phyloP scores from a whole-genome alignment of 2,797 vertebrate species.

The Dipus sagitta region DNA sequence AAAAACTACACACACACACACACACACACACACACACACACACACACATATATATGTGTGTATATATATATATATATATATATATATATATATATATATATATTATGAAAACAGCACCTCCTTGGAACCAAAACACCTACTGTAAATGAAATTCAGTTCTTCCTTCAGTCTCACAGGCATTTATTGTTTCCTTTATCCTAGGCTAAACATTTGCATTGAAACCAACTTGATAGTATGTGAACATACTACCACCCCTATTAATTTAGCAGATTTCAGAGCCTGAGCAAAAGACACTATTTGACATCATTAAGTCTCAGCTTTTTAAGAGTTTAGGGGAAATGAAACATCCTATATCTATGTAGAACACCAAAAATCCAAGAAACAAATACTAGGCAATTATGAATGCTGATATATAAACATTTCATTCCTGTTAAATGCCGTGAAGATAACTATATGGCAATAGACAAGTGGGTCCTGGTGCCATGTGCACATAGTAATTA shows the following conservation, averaged over 20 bases:
- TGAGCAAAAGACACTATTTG: constrained; percentile 21
- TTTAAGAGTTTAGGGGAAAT: constrained; percentile 58
- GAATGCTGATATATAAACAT: constrained; percentile 57
- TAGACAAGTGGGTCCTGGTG: constrained; percentile 47
- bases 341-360: constrained; percentile 14
- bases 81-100: too few species aligned
- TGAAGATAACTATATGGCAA: constrained; percentile 50
- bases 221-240: constrained; percentile 36
- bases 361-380: constrained; percentile 28
- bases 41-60: too few species aligned
- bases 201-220: constrained; percentile 60
- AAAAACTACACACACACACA: constrained; percentile 45
- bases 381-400: constrained; percentile 22
- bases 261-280: constrained; percentile 56
- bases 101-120: constrained; percentile 37
- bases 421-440: constrained; percentile 54
- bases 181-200: constrained; percentile 58
- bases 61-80: background rate
- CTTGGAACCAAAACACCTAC: constrained; percentile 77
- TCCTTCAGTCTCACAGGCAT: constrained; percentile 51
- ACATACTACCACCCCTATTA: constrained; percentile 45
- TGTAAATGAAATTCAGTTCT: constrained; percentile 79
- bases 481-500: constrained; percentile 52
- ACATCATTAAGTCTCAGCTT: constrained; percentile 58
- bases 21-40: too few species aligned